A percentile compares a stretch with the other conserved stretches of the same genome.
phyloP scores from a whole-genome alignment of 1,140 invertebrate species.

The Meloidogyne floridensis region DNA sequence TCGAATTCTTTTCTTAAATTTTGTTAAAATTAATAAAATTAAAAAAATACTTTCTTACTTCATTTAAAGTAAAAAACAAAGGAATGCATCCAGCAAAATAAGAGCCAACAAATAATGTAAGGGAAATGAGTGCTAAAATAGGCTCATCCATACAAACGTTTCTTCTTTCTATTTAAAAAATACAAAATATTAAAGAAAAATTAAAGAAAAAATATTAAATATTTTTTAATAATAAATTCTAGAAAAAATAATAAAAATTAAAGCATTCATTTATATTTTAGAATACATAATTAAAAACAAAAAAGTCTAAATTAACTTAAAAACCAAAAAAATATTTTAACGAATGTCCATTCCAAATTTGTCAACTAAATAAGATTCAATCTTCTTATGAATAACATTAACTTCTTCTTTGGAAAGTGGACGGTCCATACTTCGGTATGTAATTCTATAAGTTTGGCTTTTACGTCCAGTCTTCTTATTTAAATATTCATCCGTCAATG shows the following conservation, averaged over 20 bases:
- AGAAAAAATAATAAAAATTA: neutral
- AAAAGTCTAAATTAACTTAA: conserved; percentile 13
- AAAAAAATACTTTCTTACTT: conserved; percentile 73
- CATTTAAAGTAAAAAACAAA: conserved; percentile 85
- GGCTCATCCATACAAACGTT: conserved; percentile 19
- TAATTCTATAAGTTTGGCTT: conserved; percentile 88
- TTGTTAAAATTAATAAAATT: conserved; percentile 48
- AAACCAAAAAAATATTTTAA: conserved; percentile 19
- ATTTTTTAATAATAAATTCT: neutral
- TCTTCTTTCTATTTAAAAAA: neutral
- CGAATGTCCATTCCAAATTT: conserved; percentile 47
- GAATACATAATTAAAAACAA: neutral
- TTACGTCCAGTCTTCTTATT: conserved; percentile 81
- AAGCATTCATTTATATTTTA: neutral
- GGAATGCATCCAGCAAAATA: conserved; percentile 91
- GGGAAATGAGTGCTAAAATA: conserved; percentile 28
- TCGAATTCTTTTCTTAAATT: conserved; percentile 84
- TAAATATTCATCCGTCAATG: conserved; percentile 81
- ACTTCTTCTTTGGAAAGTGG: conserved; percentile 85
- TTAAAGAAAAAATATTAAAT: neutral
- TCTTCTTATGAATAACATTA: conserved; percentile 68
- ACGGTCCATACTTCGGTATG: conserved; percentile 88
- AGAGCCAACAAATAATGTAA: conserved; percentile 87
- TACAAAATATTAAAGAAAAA: neutral
- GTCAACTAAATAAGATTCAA: conserved; percentile 32